Base-by-base conservation (phyloP, 2,888 invertebrate genomes). In the Cyclophora punctaria region DNA sequence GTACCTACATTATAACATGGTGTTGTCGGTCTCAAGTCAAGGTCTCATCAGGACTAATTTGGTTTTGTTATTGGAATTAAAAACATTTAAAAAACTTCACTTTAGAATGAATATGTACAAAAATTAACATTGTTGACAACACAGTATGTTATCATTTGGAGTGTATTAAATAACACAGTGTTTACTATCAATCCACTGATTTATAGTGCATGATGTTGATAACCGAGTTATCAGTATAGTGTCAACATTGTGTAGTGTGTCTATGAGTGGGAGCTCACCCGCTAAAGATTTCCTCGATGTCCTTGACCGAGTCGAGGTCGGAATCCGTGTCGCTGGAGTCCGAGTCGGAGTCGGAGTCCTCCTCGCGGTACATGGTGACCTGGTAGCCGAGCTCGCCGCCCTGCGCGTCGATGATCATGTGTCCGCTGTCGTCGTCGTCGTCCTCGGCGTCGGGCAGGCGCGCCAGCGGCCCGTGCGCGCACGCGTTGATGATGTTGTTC, bases 401-500 rank as follows among this genome's bases (percentile, higher is more conserved):
- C 50, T 84, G 84, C 34, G 71, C 71, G 66, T 88, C 86, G 63
- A 88, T 87, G 48, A 88, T 86, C 86, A 88, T 88, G 53, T 85
- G 84, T 56, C 83, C 75, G 3, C 74, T 41, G 34, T 48, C 76
- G 20, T 75, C 71, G 56, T 80, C 81, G 44, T 71, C 76, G 48
- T 80, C 82, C 56, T 77, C 77, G 45, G 54, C 58, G 33, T 57
- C 56, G 33, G 49, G 52, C 2, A 74, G 63, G 50, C 76, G 65
- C 49, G 80, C 75, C 60, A 84, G 55, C 3, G 89, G 88, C 3
- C 88, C 88, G 63, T 89, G 89, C 55, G 86, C 84, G 60, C 87
- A 87, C 41, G 89, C 88, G 58, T 89, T 89, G 59, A 89, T 88
- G 48, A 88, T 85, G 57, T 88, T 89, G 71, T 89, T 87, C 59